Conservation (phyloP, 2,888 invertebrate species). For the Sisyra terminalis region DNA sequence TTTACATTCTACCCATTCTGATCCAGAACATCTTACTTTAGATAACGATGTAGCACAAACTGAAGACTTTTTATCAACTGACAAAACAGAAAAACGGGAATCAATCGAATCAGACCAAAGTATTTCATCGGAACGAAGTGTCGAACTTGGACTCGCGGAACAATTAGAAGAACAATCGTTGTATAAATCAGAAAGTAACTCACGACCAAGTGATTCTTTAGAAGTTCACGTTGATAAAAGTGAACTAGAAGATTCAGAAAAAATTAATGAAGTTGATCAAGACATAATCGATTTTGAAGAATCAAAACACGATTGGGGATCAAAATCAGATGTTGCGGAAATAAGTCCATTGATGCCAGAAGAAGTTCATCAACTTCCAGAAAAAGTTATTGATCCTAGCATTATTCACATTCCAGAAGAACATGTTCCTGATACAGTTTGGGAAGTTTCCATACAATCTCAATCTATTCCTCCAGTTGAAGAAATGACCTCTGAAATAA, state of each 20-base stretch:
- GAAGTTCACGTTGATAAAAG: conserved; percentile 34
- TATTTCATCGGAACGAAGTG: conserved; percentile 18
- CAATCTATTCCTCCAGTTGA: conserved; percentile 20
- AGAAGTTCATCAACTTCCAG: conserved; percentile 7
- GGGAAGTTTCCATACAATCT: conserved; percentile 32
- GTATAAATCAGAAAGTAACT: conserved; percentile 20
- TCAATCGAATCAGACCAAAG: conserved; percentile 22
- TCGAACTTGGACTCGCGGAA: conserved; percentile 12
- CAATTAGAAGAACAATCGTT: conserved; percentile 11
- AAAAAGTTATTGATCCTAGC: conserved; percentile 11
- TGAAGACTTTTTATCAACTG: conserved; percentile 4
- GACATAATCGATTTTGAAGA: conserved; percentile 25
- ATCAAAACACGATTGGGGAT: conserved; percentile 21
- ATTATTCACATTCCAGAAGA: conserved; percentile 28
- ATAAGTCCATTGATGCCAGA: conserved; percentile 19
- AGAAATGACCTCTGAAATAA: conserved; percentile 22
- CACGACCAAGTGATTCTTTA: conserved; percentile 27
- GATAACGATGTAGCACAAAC: conserved; percentile 2
- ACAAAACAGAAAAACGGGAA: conserved; percentile 14
- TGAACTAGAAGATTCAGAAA: conserved; percentile 31
- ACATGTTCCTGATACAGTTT: conserved; percentile 30
- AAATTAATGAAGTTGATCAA: conserved; percentile 27
- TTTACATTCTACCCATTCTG: conserved; percentile 9
- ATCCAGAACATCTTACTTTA: conserved; percentile 9
- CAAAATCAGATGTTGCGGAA: conserved; percentile 20